A percentile compares a stretch with the other conserved stretches of the same genome.
Conservation (phyloP, 2,888 invertebrate genomes). For the Cantharis lateralis region DNA sequence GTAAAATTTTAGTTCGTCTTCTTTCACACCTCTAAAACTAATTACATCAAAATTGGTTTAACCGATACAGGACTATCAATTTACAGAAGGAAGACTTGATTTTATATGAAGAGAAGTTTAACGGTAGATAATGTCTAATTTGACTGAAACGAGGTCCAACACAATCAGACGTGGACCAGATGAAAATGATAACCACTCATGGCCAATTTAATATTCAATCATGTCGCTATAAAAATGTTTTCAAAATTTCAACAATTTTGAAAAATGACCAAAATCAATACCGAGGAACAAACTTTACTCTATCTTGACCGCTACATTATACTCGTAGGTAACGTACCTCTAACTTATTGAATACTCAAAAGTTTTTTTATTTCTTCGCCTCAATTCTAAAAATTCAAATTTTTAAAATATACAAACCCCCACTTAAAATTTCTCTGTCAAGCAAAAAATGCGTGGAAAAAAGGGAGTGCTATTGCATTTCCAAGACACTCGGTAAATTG, state of each 20-base stretch:
- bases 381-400: neutral
- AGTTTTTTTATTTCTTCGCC: neutral
- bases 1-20: neutral
- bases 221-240: neutral
- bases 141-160: neutral
- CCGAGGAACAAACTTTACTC: neutral
- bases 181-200: neutral
- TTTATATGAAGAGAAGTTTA: neutral
- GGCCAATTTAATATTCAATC: neutral
- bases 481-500: neutral
- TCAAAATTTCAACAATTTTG: neutral
- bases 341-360: neutral
- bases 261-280: neutral
- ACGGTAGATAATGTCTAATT: neutral
- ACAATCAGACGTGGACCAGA: neutral
- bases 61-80: neutral
- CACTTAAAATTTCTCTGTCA: neutral
- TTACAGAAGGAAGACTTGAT: neutral
- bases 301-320: neutral
- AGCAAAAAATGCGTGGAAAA: neutral
- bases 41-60: neutral
- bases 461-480: neutral
- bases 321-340: neutral
- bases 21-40: neutral
- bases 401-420: neutral